Percentiles rank a stretch among this genome's conserved stretches.
Conservation (phyloP, 2,888 invertebrate species). For the Agrotis segetum region DNA sequence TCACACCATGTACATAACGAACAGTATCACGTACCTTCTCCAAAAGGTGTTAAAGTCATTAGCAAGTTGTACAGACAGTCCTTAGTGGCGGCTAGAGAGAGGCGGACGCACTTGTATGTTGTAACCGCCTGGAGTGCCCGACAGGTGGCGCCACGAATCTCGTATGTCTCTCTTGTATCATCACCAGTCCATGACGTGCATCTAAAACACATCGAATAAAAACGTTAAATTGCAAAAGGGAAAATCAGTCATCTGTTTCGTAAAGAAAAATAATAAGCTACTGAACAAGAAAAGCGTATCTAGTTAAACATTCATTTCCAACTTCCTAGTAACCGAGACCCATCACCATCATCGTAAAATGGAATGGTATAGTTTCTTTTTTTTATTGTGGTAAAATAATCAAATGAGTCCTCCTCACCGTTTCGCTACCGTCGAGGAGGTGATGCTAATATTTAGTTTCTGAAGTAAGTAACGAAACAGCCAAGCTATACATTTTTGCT, state of each 20-base stretch:
- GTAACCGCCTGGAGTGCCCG: conserved; percentile 77
- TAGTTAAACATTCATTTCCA: background rate
- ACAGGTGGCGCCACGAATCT: conserved; percentile 74
- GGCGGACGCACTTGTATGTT: conserved; percentile 77
- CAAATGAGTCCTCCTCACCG: no score
- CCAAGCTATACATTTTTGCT: no score
- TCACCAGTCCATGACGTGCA: conserved; percentile 77
- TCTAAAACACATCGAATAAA: conserved; percentile 65
- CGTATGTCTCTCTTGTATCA: conserved; percentile 51
- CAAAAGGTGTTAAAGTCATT: conserved; percentile 73
- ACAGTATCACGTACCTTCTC: conserved; percentile 70
- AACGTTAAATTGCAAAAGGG: no score
- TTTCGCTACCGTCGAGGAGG: no score
- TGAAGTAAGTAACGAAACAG: no score
- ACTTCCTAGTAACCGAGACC: background rate
- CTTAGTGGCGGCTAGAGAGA: conserved; percentile 78
- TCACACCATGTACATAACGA: conserved; percentile 8
- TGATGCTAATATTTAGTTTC: no score
- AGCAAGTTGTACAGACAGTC: conserved; percentile 83
- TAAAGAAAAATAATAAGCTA: background rate
- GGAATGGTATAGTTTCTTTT: background rate
- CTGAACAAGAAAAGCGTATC: background rate
- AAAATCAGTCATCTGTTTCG: no score
- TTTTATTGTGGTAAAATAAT: no score
- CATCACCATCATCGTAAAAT: background rate